Evolutionary conservation across 2,888 invertebrate genomes (phyloP), one percentile per base, ranked within the genome.

Genomic region (Platerodrilus igneus): DNA sequence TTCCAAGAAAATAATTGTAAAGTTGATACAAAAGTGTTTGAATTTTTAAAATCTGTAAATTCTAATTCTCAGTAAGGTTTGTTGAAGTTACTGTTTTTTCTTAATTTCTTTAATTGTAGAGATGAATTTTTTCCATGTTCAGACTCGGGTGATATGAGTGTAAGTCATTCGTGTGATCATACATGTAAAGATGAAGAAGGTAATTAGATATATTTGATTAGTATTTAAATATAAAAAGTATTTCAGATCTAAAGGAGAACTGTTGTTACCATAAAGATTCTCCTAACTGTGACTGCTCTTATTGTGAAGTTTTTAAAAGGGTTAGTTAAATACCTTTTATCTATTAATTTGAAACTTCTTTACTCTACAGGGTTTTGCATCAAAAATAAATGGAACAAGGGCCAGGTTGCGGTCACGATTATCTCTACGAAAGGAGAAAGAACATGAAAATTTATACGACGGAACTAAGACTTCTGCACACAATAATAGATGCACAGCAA

Each of bases 211-310:
- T 15, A 28, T 28, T 15, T 13, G 13, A 13, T 29, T n/a, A 11
- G 6, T 10, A 31, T 20, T 31, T 31, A 11, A 25, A 5, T 7
- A 6, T 6, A 6, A 19, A 6, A 19, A 5, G 7, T 19, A 7
- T 19, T 19, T 5, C 19, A 6, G 19, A 7, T 19, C 7, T 19
- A 6, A 6, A 52, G 39, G 55, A 55, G 22, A 47, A 46, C 21
- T 56, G 56, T 37, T 56, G 56, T 27, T 53, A 72, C 37, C 58
- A 59, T 27, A 60, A 59, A 30, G 60, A 60, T 40, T 51, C 57
- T 20, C 64, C 63, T 39, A 63, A 59, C 48, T 66, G 67, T 47
- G 65, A 64, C 48, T 66, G 66, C 45, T 63, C 64, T 25, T 66
- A 63, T 49, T 66, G 67, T 41, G 66, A 64, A 57, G 62, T 66